A percentile compares a stretch with the other conserved stretches of the same genome.
Evolutionary conservation across 2,888 invertebrate species (phyloP).

Genomic region (Yponomeuta cagnagella): DNA sequence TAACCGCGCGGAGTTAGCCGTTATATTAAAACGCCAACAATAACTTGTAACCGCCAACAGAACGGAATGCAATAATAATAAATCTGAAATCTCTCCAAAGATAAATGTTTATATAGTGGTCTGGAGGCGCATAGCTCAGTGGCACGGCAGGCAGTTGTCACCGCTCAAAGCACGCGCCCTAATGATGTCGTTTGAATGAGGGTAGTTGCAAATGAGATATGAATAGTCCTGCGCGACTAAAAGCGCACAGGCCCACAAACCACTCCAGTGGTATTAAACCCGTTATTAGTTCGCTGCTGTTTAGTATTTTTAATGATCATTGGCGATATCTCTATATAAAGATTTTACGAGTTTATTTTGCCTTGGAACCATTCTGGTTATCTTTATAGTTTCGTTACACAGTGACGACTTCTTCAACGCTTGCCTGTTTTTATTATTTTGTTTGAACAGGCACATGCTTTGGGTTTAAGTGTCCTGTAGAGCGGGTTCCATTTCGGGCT

Average conservation of each 20-base stretch:
- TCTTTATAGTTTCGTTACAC: background rate
- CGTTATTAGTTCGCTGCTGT: background rate
- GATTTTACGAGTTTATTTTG: background rate
- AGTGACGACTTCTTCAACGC: background rate
- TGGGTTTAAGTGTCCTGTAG: background rate
- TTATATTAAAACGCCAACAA: constrained; percentile 8
- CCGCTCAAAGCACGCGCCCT: constrained; percentile 30
- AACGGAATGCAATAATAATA: constrained; percentile 13
- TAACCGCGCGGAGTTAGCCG: background rate
- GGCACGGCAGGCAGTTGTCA: constrained; percentile 25
- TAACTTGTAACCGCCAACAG: constrained; percentile 10
- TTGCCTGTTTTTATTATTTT: background rate
- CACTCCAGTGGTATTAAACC: background rate
- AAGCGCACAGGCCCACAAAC: background rate
- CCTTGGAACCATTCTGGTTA: background rate
- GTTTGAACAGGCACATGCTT: background rate
- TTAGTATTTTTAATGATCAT: constrained; percentile 3
- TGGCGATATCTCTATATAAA: background rate
- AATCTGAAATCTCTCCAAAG: constrained; percentile 11
- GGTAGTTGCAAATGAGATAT: constrained; percentile 45
- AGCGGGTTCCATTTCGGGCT: background rate
- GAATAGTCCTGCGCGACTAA: constrained; percentile 25
- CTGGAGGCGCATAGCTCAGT: background rate
- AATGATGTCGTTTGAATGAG: constrained; percentile 51
- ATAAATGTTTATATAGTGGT: constrained; percentile 12